These are phyloP conservation scores for Tyria jacobaeae DNA, from an alignment of 2,888 invertebrate species.

Conservation along the genomic window DNA sequence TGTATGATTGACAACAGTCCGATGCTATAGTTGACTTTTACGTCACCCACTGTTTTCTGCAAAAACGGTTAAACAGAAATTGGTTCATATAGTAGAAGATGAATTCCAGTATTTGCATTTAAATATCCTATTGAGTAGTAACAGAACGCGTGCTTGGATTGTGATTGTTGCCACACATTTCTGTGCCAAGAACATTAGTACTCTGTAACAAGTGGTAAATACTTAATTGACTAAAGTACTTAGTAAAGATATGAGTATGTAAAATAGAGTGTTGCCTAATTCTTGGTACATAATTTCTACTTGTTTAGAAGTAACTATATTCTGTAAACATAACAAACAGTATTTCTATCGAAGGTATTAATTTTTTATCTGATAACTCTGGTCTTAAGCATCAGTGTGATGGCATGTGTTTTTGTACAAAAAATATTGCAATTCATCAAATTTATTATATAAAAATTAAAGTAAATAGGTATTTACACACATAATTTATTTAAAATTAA, in stretches of 20 bases:
- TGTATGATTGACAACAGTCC: no score
- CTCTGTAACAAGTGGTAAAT: constrained; percentile 32
- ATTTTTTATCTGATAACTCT: neutral
- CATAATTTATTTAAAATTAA: no score
- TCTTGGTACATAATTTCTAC: constrained; percentile 19
- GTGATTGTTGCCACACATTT: neutral
- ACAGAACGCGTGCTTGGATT: neutral
- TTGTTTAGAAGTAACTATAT: constrained; percentile 30
- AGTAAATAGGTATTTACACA: no score
- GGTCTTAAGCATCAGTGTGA: neutral
- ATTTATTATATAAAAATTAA: no score
- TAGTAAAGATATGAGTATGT: constrained; percentile 17
- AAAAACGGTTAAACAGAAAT: no score
- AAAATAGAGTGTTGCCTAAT: neutral
- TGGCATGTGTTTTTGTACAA: no score
- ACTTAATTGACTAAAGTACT: constrained; percentile 30
- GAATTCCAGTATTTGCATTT: no score
- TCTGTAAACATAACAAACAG: constrained; percentile 3
- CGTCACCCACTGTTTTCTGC: no score
- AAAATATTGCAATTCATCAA: no score
- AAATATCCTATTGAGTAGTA: no score
- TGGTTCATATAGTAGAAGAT: no score
- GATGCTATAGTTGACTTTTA: no score
- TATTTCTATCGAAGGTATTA: constrained; percentile 13
- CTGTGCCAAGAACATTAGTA: neutral